phyloP scores from a whole-genome alignment of 1,140 invertebrate genomes.

The Oppia nitens region DNA sequence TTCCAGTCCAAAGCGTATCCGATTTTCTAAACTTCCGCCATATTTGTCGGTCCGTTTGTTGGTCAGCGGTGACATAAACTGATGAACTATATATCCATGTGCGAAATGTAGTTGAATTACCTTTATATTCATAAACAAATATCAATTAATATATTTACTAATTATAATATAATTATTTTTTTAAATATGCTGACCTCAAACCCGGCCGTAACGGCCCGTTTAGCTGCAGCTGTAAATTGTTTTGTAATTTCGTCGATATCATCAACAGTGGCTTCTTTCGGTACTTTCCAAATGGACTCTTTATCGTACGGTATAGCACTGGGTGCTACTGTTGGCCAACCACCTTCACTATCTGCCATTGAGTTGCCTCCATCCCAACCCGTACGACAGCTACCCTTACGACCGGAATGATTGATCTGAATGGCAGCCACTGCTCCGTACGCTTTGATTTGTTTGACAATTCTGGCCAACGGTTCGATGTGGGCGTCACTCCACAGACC shows the following conservation, averaged over 20 bases:
- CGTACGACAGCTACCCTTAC: not conserved
- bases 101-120: conserved; percentile 21
- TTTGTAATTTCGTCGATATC: not conserved
- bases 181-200: not conserved
- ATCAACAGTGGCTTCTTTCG: conserved; percentile 3
- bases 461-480: not conserved
- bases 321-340: not conserved
- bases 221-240: not conserved
- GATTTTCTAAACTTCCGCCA: conserved; percentile 21
- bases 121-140: not conserved
- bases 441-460: not conserved
- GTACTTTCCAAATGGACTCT: not conserved
- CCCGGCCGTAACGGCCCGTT: not conserved
- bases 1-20: conserved; percentile 16
- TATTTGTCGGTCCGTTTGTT: conserved; percentile 23
- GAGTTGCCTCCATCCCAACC: not conserved
- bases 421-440: not conserved
- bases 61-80: conserved; percentile 22
- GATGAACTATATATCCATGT: conserved; percentile 23
- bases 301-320: not conserved
- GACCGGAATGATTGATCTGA: not conserved
- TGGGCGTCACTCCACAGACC: not conserved
- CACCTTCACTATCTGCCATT: not conserved
- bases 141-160: not conserved
- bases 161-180: not conserved